Evolutionary conservation across 1,140 invertebrate species (phyloP), one percentile per base, ranked within the genome.

Genomic region (Lordiphosa collinella): DNA sequence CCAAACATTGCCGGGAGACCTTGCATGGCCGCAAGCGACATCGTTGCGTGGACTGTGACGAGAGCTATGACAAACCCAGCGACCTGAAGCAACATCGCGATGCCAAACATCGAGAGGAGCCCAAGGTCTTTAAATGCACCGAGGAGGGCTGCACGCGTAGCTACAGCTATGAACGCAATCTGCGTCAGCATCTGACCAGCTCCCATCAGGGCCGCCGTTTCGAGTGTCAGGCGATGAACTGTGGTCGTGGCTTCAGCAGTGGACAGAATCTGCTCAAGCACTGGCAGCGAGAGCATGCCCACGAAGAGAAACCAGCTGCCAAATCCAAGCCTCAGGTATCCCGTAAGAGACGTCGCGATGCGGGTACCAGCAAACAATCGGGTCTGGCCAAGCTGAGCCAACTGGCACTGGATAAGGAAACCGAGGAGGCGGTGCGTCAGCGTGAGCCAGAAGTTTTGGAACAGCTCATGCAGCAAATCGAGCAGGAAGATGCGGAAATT

Each of bases 211-310:
- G 86, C 1, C 59, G 63, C n/a, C 71, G 70, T 8, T 89, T 88
- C 47, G 51, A 71, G 56, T 89, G 88, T n/a, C 51, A 53, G 4
- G 54, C 63, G 2, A 4, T 71, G 0, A 49, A 55, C 7, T 89
- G 88, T 29, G 54, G 61, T 3, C 64, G 86, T 6, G 59, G 49
- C 31, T 88, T 88, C 10, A 88, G 86, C 48, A 88, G 86, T 41
- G 64, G 58, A 6, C 86, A 88, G 36, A 88, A 88, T 55, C 64
- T 88, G 5, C 31, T 53, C 8, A 88, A 84, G 29, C 86, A 88
- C 51, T 47, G 75, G 36, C 0, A 55, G 2, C 57, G 68, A 1
- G 68, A 68, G 12, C 87, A 75, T 31, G 25, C 3, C 5, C 51
- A 40, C 3, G 13, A 50, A 25, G 32, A 38, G 3, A 31, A 14